A percentile compares a stretch with the other conserved stretches of the same genome.
These are phyloP conservation scores for Pterocles burchelli DNA, from an alignment of 2,113 vertebrate genomes.

Conservation along the genomic window DNA sequence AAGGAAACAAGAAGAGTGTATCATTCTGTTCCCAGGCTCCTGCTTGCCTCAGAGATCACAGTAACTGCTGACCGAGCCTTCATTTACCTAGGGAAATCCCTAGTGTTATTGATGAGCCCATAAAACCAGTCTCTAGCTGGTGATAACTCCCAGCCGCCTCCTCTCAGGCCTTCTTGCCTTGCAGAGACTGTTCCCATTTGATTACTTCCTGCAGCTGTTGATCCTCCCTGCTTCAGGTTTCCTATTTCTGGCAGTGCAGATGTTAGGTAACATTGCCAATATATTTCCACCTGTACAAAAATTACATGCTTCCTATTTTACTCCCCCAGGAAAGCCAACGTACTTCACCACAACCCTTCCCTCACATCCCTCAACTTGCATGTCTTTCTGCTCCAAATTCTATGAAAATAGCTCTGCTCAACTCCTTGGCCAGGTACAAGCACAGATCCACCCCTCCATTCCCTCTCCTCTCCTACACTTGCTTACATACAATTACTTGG, in stretches of 20 bases:
- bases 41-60: conserved; percentile 33
- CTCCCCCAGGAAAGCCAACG: not conserved
- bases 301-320: not conserved
- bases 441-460: not conserved
- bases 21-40: not conserved
- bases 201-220: not conserved
- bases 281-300: not conserved
- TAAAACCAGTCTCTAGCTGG: not conserved
- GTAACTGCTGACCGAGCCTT: not conserved
- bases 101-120: not conserved
- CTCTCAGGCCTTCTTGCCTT: not conserved
- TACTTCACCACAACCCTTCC: not conserved
- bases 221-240: not conserved
- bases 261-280: not conserved
- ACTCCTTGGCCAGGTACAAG: not conserved
- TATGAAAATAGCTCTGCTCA: not conserved
- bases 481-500: too few species aligned
- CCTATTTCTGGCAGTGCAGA: not conserved
- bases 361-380: not conserved
- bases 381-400: not conserved
- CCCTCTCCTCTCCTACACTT: not conserved
- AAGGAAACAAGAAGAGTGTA: not conserved
- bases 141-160: not conserved
- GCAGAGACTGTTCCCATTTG: not conserved
- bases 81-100: conserved; percentile 11